Conservation (phyloP, 2,888 invertebrate genomes). For the Andricus quercusramuli region DNA sequence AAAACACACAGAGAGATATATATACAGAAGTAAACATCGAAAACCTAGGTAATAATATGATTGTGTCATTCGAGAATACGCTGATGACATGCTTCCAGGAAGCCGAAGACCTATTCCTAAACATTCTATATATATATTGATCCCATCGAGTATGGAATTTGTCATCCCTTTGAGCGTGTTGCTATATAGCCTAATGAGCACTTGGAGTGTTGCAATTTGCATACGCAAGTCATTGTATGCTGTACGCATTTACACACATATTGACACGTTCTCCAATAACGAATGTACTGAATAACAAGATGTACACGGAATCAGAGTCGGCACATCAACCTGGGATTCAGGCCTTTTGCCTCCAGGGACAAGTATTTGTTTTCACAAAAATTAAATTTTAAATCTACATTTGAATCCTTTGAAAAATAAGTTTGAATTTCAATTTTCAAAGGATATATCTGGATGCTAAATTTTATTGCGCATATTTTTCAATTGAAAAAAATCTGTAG, state of each 20-base stretch:
- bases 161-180: constrained; percentile 55
- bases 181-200: constrained; percentile 60
- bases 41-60: neutral
- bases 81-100: constrained; percentile 24
- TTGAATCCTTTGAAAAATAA: neutral
- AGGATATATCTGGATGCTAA: neutral
- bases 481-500: too few species aligned
- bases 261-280: constrained; percentile 23
- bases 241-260: constrained; percentile 17
- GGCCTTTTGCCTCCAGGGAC: neutral
- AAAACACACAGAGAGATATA: neutral
- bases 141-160: constrained; percentile 41
- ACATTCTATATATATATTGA: constrained; percentile 22
- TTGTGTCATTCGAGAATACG: constrained; percentile 2
- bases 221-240: constrained; percentile 30
- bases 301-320: constrained; percentile 38
- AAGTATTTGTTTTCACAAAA: constrained; percentile 5
- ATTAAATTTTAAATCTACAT: neutral
- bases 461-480: neutral
- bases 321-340: neutral
- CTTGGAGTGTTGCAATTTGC: constrained; percentile 42
- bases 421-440: too few species aligned
- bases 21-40: neutral
- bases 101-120: constrained; percentile 16
- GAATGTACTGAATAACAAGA: constrained; percentile 36